A percentile compares a stretch with the other conserved stretches of the same genome.
These are phyloP conservation scores for Peribatodes rhomboidaria DNA, from an alignment of 2,888 invertebrate genomes.

Conservation along the genomic window DNA sequence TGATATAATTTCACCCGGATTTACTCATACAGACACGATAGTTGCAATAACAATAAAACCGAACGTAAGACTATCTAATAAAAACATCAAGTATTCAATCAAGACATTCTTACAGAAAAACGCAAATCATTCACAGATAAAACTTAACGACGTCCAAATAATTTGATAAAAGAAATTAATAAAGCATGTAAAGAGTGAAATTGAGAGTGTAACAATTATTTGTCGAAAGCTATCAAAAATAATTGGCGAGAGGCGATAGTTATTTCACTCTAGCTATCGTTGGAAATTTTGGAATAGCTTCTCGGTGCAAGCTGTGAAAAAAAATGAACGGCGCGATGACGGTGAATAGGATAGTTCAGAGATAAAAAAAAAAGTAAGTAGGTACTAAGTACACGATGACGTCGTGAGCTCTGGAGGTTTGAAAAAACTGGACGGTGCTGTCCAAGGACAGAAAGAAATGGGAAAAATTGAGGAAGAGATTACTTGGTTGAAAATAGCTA, in stretches of 20 bases:
- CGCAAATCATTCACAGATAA: slow-evolving; percentile 28
- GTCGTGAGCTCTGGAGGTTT: too few species aligned
- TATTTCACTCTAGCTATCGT: slow-evolving; percentile 15
- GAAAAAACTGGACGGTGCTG: too few species aligned
- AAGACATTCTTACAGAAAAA: slow-evolving; percentile 17
- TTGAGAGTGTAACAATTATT: slow-evolving; percentile 45
- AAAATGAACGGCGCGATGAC: too few species aligned
- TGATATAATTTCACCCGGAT: slow-evolving; percentile 25
- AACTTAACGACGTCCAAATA: slow-evolving; percentile 50
- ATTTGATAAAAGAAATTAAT: slow-evolving; percentile 59
- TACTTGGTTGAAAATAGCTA: too few species aligned
- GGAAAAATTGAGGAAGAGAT: too few species aligned
- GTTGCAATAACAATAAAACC: slow-evolving; percentile 25
- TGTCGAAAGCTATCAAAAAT: slow-evolving; percentile 36
- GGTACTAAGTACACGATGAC: too few species aligned
- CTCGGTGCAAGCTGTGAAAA: background rate
- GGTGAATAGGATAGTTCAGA: background rate
- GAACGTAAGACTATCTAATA: slow-evolving; percentile 13
- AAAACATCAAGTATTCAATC: slow-evolving; percentile 36
- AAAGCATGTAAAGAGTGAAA: slow-evolving; percentile 43
- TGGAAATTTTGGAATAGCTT: slow-evolving; percentile 17
- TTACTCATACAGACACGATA: slow-evolving; percentile 6
- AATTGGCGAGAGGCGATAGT: slow-evolving; percentile 39
- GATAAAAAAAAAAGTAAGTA: background rate
- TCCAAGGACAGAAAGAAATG: too few species aligned